phyloP scores from a whole-genome alignment of 2,797 vertebrate genomes.

The Eurystomus glaucurus region DNA sequence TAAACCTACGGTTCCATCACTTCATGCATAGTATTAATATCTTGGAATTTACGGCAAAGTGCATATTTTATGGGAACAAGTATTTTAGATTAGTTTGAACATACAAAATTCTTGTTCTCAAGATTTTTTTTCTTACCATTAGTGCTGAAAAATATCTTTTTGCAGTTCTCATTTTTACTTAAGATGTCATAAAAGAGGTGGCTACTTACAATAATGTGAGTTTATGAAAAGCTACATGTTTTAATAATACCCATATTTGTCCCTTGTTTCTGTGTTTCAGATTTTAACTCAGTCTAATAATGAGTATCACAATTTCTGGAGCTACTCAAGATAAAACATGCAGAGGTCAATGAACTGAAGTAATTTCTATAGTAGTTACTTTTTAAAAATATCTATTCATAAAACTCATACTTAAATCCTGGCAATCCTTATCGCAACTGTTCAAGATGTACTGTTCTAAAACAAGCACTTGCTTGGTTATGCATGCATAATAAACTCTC shows the following conservation, averaged over 20 bases:
- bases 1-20: not conserved
- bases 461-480: constrained; percentile 27
- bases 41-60: not conserved
- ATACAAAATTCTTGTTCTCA: not conserved
- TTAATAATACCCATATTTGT: constrained; percentile 54
- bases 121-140: not conserved
- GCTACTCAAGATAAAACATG: constrained; percentile 10
- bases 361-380: constrained; percentile 51
- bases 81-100: not conserved
- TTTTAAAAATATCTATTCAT: constrained; percentile 45
- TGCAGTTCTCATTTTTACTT: constrained; percentile 47
- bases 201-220: constrained; percentile 33
- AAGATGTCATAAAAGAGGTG: constrained; percentile 53
- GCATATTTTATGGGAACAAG: not conserved
- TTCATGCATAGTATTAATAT: not conserved
- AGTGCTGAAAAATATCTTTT: constrained; percentile 34
- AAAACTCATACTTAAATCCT: constrained; percentile 67
- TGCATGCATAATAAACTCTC: constrained; percentile 58
- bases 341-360: constrained; percentile 32
- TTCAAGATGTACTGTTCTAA: constrained; percentile 64
- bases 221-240: constrained; percentile 67
- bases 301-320: constrained; percentile 27
- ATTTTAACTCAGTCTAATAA: constrained; percentile 44
- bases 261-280: constrained; percentile 42
- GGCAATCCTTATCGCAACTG: constrained; percentile 49